Evolutionary conservation across 1,140 invertebrate genomes (phyloP).

Genomic region (Hydropsyche tenuis): DNA sequence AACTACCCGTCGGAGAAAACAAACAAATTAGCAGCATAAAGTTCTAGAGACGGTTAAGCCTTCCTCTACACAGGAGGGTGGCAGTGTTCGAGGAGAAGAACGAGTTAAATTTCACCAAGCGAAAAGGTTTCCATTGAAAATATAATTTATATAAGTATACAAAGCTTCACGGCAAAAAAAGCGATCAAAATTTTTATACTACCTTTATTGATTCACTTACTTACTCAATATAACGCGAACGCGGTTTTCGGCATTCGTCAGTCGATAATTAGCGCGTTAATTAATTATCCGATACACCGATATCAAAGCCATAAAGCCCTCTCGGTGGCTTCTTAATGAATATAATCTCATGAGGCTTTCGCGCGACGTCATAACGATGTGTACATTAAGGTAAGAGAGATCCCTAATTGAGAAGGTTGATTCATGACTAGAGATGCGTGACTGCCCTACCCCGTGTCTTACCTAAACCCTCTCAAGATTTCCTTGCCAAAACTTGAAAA

Average conservation of each 20-base stretch:
- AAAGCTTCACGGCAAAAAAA: slow-evolving; percentile 5
- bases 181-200: neutral
- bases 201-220: neutral
- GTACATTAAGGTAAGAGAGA: slow-evolving; percentile 49
- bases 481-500: slow-evolving; percentile 47
- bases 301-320: slow-evolving; percentile 29
- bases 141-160: slow-evolving; percentile 16
- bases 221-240: neutral
- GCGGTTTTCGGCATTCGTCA: neutral
- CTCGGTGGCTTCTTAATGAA: slow-evolving; percentile 21
- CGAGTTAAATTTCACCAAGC: slow-evolving; percentile 19
- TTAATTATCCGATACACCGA: slow-evolving; percentile 30
- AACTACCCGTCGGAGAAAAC: slow-evolving; percentile 42
- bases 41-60: slow-evolving; percentile 24
- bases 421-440: slow-evolving; percentile 41
- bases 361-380: slow-evolving; percentile 42
- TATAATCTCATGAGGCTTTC: slow-evolving; percentile 41
- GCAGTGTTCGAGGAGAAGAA: neutral
- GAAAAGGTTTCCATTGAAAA: slow-evolving; percentile 27
- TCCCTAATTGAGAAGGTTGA: slow-evolving; percentile 48
- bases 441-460: slow-evolving; percentile 28
- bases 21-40: slow-evolving; percentile 44
- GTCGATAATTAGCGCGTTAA: slow-evolving; percentile 29
- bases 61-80: neutral
- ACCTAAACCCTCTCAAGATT: slow-evolving; percentile 9